Evolutionary conservation across 2,888 invertebrate species (phyloP), one percentile per base, ranked within the genome.

Genomic region (Autographa pulchrina): DNA sequence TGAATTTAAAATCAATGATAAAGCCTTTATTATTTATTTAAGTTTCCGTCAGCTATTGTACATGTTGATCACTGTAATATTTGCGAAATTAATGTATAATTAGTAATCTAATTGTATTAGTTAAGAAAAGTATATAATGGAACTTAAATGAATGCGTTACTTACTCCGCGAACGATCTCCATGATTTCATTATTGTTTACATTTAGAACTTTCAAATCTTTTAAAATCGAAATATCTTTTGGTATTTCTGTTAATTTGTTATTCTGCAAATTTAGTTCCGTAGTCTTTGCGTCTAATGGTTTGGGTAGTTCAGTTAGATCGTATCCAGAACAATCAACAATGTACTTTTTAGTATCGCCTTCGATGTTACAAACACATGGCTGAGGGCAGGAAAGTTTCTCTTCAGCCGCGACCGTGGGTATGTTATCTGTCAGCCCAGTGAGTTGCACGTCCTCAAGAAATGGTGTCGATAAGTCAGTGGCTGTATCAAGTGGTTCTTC

Each of bases 321-420:
- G 69, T 91, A 92, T 80, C 95, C 92, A 13, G 96, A 92, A 86
- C 97, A 97, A 86, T 96, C 93, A 7, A 95, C 93, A 3, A 92
- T 87, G 58, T 90, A 93, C 62, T 90, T 85, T 35, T 86, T 84
- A 32, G 89, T 78, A 61, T 86, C 87, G n/a, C 91, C 92, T 85
- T 95, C 94, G 72, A 88, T 84, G 76, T 88, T 91, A 77, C 95
- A 95, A 31, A 92, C 88, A 75, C 96, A 95, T 63, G 87, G 86
- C 43, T 87, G 85, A 16, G 95, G 95, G 67, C 95, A 95, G 14
- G 82, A 71, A 68, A 78, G 75, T 41, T 89, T 83, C 32, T 73
- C 75, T 14, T 82, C 85, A 52, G 82, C 31, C 56, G 81, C 41
- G 11, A 62, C 48, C 41, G 81, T 74, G 9, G 78, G 69, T 58